phyloP scores from a whole-genome alignment of 2,888 invertebrate species.

The Oxyteleia sp. region DNA sequence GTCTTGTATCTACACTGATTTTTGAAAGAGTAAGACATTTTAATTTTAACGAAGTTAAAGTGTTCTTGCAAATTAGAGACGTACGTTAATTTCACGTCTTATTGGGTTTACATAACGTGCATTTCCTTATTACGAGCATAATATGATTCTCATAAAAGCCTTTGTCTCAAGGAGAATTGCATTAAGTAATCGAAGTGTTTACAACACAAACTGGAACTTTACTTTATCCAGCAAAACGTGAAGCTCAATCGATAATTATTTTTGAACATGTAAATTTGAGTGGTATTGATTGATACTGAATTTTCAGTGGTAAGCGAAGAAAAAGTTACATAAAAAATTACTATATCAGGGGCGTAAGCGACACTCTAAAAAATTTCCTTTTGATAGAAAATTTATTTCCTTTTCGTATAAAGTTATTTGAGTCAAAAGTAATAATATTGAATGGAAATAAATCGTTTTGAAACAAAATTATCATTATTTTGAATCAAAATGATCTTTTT shows the following conservation, averaged over 20 bases:
- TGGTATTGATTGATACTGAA: no score
- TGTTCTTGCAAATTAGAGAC: conserved; percentile 12
- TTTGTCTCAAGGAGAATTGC: conserved; percentile 38
- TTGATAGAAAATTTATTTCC: no score
- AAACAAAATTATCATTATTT: no score
- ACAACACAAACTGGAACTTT: conserved; percentile 11
- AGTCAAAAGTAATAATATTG: no score
- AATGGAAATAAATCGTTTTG: no score
- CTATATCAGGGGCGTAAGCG: no score
- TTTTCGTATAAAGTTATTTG: no score
- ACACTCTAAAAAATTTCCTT: no score
- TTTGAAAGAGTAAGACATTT: background rate
- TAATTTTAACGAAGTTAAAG: background rate
- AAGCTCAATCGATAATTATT: conserved; percentile 25
- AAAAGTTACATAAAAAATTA: no score
- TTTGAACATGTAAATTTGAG: background rate
- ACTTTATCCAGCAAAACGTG: conserved; percentile 4
- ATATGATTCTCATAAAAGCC: conserved; percentile 43
- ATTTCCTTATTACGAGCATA: conserved; percentile 41
- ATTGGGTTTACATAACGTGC: conserved; percentile 35
- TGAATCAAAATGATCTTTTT: no score
- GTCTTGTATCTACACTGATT: background rate
- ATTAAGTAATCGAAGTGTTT: conserved; percentile 41
- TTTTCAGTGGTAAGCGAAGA: no score
- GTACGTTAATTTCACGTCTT: conserved; percentile 12